phyloP scores from a whole-genome alignment of 2,113 vertebrate species.

The Cichladusa arquata region DNA sequence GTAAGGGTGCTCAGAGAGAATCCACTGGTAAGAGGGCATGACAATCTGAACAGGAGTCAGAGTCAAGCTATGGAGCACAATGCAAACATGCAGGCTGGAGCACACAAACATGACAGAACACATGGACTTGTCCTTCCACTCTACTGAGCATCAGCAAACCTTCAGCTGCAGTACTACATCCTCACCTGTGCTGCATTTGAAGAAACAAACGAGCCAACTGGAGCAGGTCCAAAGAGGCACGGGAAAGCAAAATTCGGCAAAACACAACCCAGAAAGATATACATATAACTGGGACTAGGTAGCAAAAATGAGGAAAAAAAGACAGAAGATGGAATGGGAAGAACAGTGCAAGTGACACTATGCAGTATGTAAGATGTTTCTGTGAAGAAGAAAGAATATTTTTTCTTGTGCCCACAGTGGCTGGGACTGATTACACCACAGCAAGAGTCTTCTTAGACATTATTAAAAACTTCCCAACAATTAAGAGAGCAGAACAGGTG shows the following conservation, averaged over 20 bases:
- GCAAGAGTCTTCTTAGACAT: background rate
- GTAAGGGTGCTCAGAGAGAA: background rate
- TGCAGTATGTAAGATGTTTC: background rate
- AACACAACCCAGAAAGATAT: background rate
- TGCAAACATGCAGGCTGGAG: background rate
- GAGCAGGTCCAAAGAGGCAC: background rate
- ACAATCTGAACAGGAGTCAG: background rate
- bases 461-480: background rate
- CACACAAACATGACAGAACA: background rate
- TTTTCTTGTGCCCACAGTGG: background rate
- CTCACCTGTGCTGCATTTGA: fast-evolving
- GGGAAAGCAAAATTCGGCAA: background rate
- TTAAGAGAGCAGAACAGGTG: background rate
- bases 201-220: background rate
- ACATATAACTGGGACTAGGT: background rate
- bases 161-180: background rate
- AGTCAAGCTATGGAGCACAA: background rate
- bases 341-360: background rate
- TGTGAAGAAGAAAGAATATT: background rate
- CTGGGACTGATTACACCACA: background rate
- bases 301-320: background rate
- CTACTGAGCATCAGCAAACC: background rate
- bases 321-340: background rate
- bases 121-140: background rate
- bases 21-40: background rate